Base-by-base conservation (phyloP, 2,113 vertebrate species). In the Elachura formosa region DNA sequence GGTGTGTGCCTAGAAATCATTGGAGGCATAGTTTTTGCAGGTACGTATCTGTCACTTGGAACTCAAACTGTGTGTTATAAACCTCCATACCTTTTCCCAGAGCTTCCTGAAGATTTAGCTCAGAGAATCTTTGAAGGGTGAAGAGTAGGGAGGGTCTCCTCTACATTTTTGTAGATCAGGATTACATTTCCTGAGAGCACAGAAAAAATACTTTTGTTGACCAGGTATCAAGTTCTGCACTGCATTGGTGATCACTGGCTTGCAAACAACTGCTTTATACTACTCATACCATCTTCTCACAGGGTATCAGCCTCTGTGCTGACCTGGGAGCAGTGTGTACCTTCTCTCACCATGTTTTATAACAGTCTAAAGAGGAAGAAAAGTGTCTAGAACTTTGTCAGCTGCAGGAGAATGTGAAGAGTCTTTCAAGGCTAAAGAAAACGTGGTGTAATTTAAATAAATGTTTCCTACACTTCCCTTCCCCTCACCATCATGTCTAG, bases 391-490 rank as follows among this genome's bases (percentile, higher is more conserved):
- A 96, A 82, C 67, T 93, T 87, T 80, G 51, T 80, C 36, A 78
- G 48, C 52, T 40, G 56, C 74, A 63, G 67, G 28, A 83, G 55
- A 52, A 86, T 40, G 34, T 73, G 62, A 76, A 48, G 51, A 77
- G 63, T 84, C 67, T 88, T 91, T 83, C 67, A 85, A 55, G 63
- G 91, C 78, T 88, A 88, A 71, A 83, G 66, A 83, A 88, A 95
- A 79, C 71, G 43, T 45, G 20, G n/a, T 66, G 74, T 83, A 74
- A 58, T 77, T 85, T 73, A 73, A 58, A 29, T 58, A 93, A 87
- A 43, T n/a, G 49, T 79, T 73, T 61, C 84, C 74, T 87, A 8
- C 46, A 5, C 80, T 95, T 79, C 55, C 66, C 38, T 75, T 92
- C 54, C 83, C n/a, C 45, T 87, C 4, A 2, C 51, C 48, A 41